Evolutionary conservation across 2,113 vertebrate genomes (phyloP).

Genomic region (Sprattus sprattus): DNA sequence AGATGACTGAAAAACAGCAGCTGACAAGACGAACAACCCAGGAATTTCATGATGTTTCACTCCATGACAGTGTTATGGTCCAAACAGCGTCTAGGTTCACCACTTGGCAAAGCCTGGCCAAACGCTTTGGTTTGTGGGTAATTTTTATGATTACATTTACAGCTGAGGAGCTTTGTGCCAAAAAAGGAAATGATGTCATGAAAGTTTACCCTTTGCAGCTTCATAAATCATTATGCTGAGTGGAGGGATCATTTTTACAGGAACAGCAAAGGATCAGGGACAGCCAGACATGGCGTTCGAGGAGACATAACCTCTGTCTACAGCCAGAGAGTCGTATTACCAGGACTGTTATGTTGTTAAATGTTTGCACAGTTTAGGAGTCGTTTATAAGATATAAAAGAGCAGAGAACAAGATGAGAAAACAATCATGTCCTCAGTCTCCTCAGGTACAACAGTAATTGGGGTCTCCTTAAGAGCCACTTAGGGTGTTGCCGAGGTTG

Average conservation of each 20-base stretch:
- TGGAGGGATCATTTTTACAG: constrained; percentile 57
- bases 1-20: constrained; percentile 55
- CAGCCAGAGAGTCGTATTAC: constrained; percentile 58
- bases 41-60: constrained; percentile 53
- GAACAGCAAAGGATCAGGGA: constrained; percentile 32
- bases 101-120: constrained; percentile 30
- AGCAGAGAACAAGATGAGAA: constrained; percentile 46
- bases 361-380: constrained; percentile 51
- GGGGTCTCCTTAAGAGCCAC: constrained; percentile 54
- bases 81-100: constrained; percentile 45
- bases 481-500: constrained; percentile 60
- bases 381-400: constrained; percentile 53
- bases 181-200: constrained; percentile 72
- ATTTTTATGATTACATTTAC: constrained; percentile 71
- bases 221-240: constrained; percentile 64
- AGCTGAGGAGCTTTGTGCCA: constrained; percentile 62
- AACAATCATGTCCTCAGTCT: constrained; percentile 50
- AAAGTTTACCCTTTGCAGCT: constrained; percentile 61
- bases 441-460: constrained; percentile 50
- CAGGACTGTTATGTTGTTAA: constrained; percentile 46
- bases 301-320: constrained; percentile 56
- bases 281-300: constrained; percentile 56
- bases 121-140: constrained; percentile 51
- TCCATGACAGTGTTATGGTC: constrained; percentile 45
- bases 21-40: constrained; percentile 63